Conservation (phyloP, 2,113 vertebrate genomes). For the Falcunculus frontatus region DNA sequence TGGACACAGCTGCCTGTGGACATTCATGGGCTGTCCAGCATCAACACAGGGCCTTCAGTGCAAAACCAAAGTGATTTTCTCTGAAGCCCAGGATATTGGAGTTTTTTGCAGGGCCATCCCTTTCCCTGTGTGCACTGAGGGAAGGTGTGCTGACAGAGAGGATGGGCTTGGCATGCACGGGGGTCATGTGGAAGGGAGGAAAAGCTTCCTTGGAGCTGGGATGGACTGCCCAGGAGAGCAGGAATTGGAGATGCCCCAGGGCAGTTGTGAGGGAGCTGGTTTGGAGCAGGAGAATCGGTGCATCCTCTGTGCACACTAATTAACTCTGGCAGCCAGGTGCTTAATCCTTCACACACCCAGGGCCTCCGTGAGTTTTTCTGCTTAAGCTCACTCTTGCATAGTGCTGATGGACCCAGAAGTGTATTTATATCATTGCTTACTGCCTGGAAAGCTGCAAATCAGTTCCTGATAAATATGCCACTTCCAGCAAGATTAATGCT, state of each 20-base stretch:
- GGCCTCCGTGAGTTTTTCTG: background rate
- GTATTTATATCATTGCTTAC: constrained; percentile 41
- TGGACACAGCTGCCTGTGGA: background rate
- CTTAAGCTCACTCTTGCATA: constrained; percentile 19
- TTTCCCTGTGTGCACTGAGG: background rate
- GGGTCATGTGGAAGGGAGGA: background rate
- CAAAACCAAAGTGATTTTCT: background rate
- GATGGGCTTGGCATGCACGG: rapidly evolving
- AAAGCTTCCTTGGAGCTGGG: background rate
- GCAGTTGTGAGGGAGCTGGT: background rate
- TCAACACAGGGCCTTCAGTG: background rate
- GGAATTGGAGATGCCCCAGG: background rate
- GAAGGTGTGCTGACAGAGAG: background rate
- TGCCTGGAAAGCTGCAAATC: constrained; percentile 55
- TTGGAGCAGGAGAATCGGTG: background rate
- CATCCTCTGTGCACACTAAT: background rate
- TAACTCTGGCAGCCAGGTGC: constrained; percentile 39
- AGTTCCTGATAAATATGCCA: constrained; percentile 22
- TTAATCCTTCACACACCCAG: background rate
- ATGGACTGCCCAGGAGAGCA: background rate
- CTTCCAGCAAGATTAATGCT: constrained; percentile 48
- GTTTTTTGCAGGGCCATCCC: background rate
- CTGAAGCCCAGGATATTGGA: background rate
- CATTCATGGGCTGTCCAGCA: background rate
- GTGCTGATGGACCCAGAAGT: constrained; percentile 32